phyloP scores from a whole-genome alignment of 2,797 vertebrate genomes.

The Spheniscus humboldti region DNA sequence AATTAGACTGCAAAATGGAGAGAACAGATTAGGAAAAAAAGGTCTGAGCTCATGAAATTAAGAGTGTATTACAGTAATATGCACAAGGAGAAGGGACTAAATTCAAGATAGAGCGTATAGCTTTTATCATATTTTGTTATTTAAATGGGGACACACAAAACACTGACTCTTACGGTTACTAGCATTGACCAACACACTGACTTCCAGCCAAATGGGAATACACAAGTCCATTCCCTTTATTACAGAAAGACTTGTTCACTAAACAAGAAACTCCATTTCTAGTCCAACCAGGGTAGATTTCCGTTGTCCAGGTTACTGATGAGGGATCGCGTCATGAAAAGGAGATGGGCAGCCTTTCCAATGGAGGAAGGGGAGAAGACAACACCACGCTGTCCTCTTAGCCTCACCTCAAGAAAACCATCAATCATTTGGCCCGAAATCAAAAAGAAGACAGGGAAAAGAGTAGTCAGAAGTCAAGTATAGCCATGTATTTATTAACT shows the following conservation, averaged over 20 bases:
- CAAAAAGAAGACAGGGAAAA: background rate
- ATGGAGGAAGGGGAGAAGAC: background rate
- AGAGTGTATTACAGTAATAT: background rate
- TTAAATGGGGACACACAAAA: background rate
- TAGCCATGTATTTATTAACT: background rate
- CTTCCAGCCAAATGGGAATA: background rate
- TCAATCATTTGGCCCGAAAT: background rate
- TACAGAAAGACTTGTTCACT: background rate
- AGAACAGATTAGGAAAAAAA: background rate
- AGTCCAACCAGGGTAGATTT: background rate
- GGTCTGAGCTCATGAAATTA: background rate
- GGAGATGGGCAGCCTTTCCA: background rate
- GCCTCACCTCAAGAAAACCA: background rate
- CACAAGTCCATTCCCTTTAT: background rate
- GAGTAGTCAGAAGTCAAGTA: background rate
- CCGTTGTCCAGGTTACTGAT: background rate
- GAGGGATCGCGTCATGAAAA: background rate
- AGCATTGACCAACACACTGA: background rate
- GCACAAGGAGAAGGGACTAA: background rate
- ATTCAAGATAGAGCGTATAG: background rate
- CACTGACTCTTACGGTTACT: background rate
- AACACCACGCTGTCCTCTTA: accelerated
- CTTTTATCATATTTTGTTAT: background rate
- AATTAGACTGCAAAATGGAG: background rate
- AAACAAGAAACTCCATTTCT: background rate